phyloP scores from a whole-genome alignment of 2,113 vertebrate genomes.

The Neogale vison region DNA sequence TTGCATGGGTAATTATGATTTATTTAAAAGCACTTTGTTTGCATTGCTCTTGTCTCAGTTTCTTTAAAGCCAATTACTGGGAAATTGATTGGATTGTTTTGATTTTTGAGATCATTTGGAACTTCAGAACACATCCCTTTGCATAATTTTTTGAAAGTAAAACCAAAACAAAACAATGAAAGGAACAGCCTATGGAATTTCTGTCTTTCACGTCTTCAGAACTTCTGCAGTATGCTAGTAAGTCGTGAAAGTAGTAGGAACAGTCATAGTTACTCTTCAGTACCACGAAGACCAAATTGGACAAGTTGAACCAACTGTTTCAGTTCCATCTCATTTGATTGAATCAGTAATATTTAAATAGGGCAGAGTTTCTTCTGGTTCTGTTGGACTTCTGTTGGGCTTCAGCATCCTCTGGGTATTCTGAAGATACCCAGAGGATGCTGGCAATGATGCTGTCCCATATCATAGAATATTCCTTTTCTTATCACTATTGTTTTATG shows the following conservation, averaged over 20 bases:
- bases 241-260: not conserved
- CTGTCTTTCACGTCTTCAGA: not conserved
- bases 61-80: conserved; percentile 80
- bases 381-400: not conserved
- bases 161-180: conserved; percentile 54
- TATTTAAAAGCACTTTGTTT: conserved; percentile 83
- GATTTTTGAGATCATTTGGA: conserved; percentile 80
- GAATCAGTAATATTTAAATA: not conserved
- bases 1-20: conserved; percentile 84
- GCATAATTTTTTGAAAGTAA: conserved; percentile 49
- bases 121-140: conserved; percentile 60
- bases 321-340: not conserved
- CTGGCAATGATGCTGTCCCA: not conserved
- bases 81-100: conserved; percentile 77
- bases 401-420: not conserved
- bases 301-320: not conserved
- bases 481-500: not conserved
- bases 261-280: not conserved
- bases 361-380: not conserved
- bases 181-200: not conserved
- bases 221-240: not conserved
- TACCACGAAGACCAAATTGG: not conserved
- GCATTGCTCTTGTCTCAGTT: conserved; percentile 81
- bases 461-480: not conserved
- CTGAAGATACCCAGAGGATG: not conserved